phyloP scores from a whole-genome alignment of 2,888 invertebrate species.

The Maniola hyperantus region DNA sequence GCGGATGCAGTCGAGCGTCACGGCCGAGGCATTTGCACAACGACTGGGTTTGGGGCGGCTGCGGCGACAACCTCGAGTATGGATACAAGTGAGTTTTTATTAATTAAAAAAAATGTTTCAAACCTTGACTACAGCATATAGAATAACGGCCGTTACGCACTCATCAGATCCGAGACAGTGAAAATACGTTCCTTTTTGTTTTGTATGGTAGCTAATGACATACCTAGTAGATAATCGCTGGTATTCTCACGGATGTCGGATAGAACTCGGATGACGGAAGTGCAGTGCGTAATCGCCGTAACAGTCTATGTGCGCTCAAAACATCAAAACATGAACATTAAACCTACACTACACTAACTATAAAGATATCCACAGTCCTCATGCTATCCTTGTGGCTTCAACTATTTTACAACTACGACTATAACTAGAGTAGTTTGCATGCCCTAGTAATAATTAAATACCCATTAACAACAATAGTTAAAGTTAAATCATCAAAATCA shows the following conservation, averaged over 20 bases:
- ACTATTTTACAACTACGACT: conserved; percentile 58
- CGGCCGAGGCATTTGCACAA: conserved; percentile 92
- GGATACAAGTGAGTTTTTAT: conserved; percentile 90
- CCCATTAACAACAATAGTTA: conserved; percentile 42
- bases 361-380: conserved; percentile 19
- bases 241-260: too few species aligned
- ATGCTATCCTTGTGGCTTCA: conserved; percentile 53
- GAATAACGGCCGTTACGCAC: too few species aligned
- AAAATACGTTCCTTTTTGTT: too few species aligned
- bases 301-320: too few species aligned
- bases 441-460: not conserved
- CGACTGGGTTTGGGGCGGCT: conserved; percentile 99
- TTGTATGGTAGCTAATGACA: too few species aligned
- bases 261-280: too few species aligned
- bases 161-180: too few species aligned
- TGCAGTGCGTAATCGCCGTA: too few species aligned
- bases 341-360: conserved; percentile 26
- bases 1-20: conserved; percentile 93
- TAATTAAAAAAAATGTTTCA: too few species aligned
- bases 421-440: conserved; percentile 20
- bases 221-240: too few species aligned
- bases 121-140: too few species aligned
- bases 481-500: conserved; percentile 49
- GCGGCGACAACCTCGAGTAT: conserved; percentile 98
- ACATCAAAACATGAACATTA: too few species aligned